Evolutionary conservation across 2,113 vertebrate species (phyloP).

Genomic region (Cephalopterus ornatus): DNA sequence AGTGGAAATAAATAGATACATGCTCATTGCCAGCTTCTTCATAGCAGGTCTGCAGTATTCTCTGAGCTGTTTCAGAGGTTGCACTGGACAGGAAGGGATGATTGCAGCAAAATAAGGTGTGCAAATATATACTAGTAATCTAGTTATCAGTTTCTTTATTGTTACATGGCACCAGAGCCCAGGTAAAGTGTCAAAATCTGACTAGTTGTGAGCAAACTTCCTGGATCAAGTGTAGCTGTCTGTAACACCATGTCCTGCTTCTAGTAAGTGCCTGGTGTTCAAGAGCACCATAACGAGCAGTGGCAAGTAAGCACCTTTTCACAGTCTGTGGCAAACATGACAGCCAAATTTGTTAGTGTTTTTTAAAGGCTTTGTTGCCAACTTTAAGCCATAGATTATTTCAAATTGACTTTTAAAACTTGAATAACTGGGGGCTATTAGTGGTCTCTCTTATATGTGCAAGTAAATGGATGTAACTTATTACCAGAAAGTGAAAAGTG

Average conservation of each 20-base stretch:
- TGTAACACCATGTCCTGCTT: background rate
- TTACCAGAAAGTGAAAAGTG: background rate
- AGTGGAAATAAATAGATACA: background rate
- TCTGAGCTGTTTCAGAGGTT: background rate
- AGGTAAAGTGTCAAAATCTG: accelerated
- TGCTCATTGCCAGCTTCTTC: background rate
- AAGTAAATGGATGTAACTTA: background rate
- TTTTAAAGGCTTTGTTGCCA: background rate
- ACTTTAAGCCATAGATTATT: background rate
- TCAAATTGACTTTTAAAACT: background rate
- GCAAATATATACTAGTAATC: background rate
- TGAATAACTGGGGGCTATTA: background rate
- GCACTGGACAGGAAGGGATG: background rate
- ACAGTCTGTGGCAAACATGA: background rate
- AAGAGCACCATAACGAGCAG: background rate
- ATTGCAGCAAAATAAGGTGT: background rate
- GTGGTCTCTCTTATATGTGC: background rate
- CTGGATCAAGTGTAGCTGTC: background rate
- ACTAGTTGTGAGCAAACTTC: background rate
- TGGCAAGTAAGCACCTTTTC: background rate
- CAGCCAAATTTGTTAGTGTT: background rate
- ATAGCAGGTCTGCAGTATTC: background rate
- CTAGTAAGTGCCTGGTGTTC: background rate
- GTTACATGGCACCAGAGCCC: background rate
- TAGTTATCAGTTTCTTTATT: background rate